Percentiles rank a stretch among this genome's conserved stretches.
phyloP scores from a whole-genome alignment of 2,113 vertebrate genomes.

The Campylorhamphus procurvoides region DNA sequence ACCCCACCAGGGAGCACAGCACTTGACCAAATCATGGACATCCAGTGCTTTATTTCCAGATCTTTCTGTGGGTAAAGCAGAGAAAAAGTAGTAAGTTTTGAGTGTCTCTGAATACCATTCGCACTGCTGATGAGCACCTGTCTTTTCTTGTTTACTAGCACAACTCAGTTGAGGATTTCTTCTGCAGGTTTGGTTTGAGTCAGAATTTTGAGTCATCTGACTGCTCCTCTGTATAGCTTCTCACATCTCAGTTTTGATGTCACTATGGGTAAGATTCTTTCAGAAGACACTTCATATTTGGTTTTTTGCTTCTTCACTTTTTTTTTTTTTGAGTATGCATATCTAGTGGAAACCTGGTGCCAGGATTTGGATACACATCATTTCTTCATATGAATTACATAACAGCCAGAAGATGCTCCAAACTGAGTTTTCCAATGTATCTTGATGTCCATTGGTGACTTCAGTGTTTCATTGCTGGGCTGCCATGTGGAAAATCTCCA shows the following conservation, averaged over 20 bases:
- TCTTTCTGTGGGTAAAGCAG: neutral
- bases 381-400: neutral
- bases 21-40: neutral
- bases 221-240: neutral
- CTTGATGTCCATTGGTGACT: neutral
- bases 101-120: neutral
- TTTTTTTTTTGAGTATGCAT: neutral
- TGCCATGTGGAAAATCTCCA: neutral
- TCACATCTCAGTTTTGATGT: neutral
- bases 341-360: neutral
- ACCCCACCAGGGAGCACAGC: neutral
- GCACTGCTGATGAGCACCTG: neutral
- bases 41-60: neutral
- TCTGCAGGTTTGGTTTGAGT: neutral
- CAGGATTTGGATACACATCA: neutral
- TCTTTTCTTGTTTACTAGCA: neutral
- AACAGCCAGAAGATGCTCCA: neutral
- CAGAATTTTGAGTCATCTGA: neutral
- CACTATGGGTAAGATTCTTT: neutral
- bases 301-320: neutral
- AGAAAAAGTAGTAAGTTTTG: neutral
- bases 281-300: neutral
- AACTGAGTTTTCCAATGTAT: neutral
- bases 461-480: neutral
- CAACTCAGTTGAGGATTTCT: neutral